phyloP scores from a whole-genome alignment of 2,888 invertebrate genomes.

The Cheilosia impressa region DNA sequence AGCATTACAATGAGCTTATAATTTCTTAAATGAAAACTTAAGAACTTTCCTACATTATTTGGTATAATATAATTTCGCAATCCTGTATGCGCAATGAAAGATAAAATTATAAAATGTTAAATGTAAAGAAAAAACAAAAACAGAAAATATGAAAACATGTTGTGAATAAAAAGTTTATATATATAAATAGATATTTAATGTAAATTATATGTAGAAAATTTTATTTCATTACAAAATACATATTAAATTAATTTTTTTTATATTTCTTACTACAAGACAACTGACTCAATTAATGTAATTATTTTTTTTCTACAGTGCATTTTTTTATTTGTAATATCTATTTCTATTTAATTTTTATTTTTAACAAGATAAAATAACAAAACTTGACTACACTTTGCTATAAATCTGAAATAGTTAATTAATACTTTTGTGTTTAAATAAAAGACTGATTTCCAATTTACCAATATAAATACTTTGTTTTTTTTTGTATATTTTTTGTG shows the following conservation, averaged over 20 bases:
- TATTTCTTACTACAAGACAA: conserved; percentile 42
- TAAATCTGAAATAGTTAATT: conserved; percentile 74
- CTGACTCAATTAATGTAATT: conserved; percentile 51
- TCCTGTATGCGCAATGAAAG: conserved; percentile 35
- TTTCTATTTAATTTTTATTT: conserved; percentile 15
- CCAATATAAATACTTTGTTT: conserved; percentile 72
- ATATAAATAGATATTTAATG: conserved; percentile 74
- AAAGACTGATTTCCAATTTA: conserved; percentile 84
- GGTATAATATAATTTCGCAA: conserved; percentile 53
- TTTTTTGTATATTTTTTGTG: conserved; percentile 6
- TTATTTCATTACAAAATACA: conserved; percentile 64
- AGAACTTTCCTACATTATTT: conserved; percentile 64
- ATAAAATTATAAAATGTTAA: conserved; percentile 63
- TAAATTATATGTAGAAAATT: conserved; percentile 73
- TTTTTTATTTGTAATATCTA: conserved; percentile 19
- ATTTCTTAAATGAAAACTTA: conserved; percentile 20
- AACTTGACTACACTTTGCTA: conserved; percentile 76
- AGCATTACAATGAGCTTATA: not conserved
- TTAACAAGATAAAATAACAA: conserved; percentile 71
- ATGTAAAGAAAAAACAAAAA: conserved; percentile 39
- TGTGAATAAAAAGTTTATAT: conserved; percentile 73
- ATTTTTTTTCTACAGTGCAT: conserved; percentile 30
- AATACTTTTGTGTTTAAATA: conserved; percentile 78
- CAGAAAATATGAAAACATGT: conserved; percentile 60
- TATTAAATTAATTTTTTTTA: conserved; percentile 54